phyloP scores from a whole-genome alignment of 1,140 invertebrate genomes.

The Eciton burchellii region DNA sequence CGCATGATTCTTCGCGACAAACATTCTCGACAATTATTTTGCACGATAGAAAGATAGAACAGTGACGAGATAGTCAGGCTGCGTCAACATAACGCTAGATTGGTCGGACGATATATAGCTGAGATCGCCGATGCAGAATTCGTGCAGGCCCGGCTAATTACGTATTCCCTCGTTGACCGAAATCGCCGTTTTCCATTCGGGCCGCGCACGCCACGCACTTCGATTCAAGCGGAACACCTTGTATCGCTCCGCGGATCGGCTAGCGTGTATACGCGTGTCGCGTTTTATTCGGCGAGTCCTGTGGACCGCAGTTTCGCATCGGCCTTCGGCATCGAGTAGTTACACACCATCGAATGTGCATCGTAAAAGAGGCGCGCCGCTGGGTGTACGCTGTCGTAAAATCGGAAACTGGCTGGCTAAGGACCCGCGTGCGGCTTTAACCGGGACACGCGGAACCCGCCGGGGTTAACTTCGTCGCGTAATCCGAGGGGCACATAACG shows the following conservation, averaged over 20 bases:
- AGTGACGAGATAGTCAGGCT: not conserved
- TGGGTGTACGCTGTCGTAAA: not conserved
- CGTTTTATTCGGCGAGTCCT: conserved; percentile 23
- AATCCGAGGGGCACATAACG: not conserved
- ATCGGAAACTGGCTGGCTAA: not conserved
- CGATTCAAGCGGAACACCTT: conserved; percentile 29
- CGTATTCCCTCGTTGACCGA: conserved; percentile 64
- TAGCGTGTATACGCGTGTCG: conserved; percentile 46
- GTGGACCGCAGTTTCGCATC: conserved; percentile 38
- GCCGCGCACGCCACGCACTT: conserved; percentile 43
- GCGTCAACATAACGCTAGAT: too few relatives aligned
- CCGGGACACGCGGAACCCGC: too few relatives aligned
- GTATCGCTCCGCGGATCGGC: conserved; percentile 48
- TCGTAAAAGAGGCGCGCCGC: not conserved
- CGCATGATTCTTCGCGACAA: too few relatives aligned
- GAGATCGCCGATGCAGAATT: conserved; percentile 1
- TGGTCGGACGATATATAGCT: not conserved
- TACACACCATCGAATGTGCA: conserved; percentile 10
- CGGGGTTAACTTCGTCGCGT: not conserved
- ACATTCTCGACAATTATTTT: too few relatives aligned
- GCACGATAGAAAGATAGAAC: too few relatives aligned
- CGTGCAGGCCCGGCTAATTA: conserved; percentile 60
- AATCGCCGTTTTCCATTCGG: conserved; percentile 65
- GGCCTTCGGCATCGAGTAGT: conserved; percentile 18
- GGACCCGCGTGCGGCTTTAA: not conserved